Evolutionary conservation across 2,797 vertebrate genomes (phyloP), one percentile per base, ranked within the genome.

Genomic region (Austrolebias charrua): DNA sequence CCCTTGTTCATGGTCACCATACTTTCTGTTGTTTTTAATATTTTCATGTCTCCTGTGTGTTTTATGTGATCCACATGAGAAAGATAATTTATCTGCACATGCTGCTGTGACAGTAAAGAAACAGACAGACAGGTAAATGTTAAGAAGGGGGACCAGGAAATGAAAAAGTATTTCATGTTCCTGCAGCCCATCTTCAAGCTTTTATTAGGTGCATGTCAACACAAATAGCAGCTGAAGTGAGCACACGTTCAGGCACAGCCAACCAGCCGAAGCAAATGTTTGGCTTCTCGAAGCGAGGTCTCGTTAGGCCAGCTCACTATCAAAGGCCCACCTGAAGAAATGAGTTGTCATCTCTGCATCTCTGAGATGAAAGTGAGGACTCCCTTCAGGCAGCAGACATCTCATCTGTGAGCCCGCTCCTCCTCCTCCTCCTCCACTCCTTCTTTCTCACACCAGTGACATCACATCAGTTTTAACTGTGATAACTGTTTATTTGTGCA

Each of bases 361-460:
- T 80, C 50, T 56, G 63, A 80, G 83, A 83, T 85, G 68, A 82
- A 83, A 86, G 80, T 59, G 52, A 68, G 70, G 69, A 78, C 51
- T 69, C 59, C 67, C 84, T 70, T 63, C 66, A 73, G 86, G 76
- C 80, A 42, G 6, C 47, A 73, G 49, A 55, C 63, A 6, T 60
- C 44, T 67, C 64, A 31, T 74, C 55, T 64, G 58, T 35, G 58
- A 33, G 15, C 53, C 54, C 46, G 44, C 31, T 47, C 63, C 16
- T n/a, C n/a, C n/a, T n/a, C n/a, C n/a, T n/a, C n/a, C n/a, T n/a
- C n/a, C n/a, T n/a, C n/a, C n/a, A n/a, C n/a, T n/a, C 43, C 69
- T 60, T 18, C 11, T 55, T 66, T 42, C 15, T 53, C 45, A 53
- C 48, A 54, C n/a, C 18, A 7, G 53, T 69, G 47, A 49, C 45